phyloP scores from a whole-genome alignment of 1,140 invertebrate genomes.

The Caenorhabditis tropicalis region DNA sequence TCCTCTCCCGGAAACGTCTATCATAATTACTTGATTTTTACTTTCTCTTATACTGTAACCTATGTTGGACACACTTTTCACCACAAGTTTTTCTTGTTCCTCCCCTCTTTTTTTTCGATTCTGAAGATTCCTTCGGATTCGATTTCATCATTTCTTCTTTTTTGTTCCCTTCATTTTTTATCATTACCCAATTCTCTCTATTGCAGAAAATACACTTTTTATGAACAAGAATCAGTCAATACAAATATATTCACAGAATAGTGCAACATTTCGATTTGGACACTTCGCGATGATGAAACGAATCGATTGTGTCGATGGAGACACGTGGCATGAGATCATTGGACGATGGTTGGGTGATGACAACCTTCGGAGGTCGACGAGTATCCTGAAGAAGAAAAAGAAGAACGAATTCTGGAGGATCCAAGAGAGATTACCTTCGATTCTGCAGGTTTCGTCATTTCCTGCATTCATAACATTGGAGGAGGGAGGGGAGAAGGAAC shows the following conservation, averaged over 20 bases:
- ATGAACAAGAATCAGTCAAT: too few relatives aligned
- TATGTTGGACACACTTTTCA: background rate
- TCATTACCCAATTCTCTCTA: background rate
- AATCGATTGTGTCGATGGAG: conserved; percentile 40
- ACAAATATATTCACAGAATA: conserved; percentile 35
- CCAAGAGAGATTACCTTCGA: background rate
- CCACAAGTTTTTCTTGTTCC: background rate
- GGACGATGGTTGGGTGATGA: conserved; percentile 52
- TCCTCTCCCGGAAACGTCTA: background rate
- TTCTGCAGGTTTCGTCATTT: conserved; percentile 5
- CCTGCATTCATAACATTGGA: conserved; percentile 34
- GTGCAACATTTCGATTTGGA: conserved; percentile 41
- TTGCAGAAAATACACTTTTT: background rate
- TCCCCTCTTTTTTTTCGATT: background rate
- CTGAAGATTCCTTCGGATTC: too few relatives aligned
- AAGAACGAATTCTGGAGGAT: background rate
- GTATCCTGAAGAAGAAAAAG: background rate
- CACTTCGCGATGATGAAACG: background rate
- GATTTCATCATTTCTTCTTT: background rate
- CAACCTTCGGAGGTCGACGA: conserved; percentile 48
- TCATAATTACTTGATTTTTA: background rate
- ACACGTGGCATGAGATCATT: conserved; percentile 45
- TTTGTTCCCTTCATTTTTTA: conserved; percentile 6
- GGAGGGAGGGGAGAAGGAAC: background rate
- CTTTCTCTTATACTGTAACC: background rate